Evolutionary conservation across 2,797 vertebrate genomes (phyloP).

Genomic region (Okamejei kenojei): DNA sequence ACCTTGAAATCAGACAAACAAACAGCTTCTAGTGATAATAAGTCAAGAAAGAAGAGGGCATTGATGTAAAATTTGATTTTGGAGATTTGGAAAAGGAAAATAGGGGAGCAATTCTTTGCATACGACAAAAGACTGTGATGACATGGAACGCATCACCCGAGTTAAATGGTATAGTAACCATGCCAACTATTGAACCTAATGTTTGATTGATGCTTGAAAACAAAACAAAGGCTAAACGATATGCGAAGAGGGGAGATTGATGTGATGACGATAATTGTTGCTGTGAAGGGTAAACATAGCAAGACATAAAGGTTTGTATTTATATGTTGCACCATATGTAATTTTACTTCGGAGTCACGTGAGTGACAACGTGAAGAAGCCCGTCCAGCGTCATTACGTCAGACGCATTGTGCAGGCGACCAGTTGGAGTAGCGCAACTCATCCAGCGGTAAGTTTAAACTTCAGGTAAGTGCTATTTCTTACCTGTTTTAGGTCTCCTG

Average conservation of each 20-base stretch:
- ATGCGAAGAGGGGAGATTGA: neutral
- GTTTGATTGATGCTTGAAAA: neutral
- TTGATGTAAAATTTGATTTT: neutral
- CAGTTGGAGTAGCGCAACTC: too few species aligned
- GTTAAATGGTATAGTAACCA: neutral
- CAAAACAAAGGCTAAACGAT: neutral
- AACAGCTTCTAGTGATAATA: neutral
- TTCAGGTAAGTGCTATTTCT: too few species aligned
- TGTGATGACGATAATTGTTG: neutral
- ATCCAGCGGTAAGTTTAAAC: too few species aligned
- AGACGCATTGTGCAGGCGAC: too few species aligned
- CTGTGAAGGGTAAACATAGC: neutral
- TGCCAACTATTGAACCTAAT: neutral
- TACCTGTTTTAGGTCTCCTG: too few species aligned
- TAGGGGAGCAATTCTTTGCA: neutral
- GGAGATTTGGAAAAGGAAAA: neutral
- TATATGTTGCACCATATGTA: neutral
- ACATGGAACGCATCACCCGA: neutral
- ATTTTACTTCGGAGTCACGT: too few species aligned
- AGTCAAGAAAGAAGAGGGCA: neutral
- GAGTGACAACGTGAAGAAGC: too few species aligned
- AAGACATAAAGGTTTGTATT: neutral
- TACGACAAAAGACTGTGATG: neutral
- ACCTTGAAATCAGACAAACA: neutral
- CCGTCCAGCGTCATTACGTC: too few species aligned